These are phyloP conservation scores for Dascyllus trimaculatus DNA, from an alignment of 2,113 vertebrate species.

Conservation along the genomic window DNA sequence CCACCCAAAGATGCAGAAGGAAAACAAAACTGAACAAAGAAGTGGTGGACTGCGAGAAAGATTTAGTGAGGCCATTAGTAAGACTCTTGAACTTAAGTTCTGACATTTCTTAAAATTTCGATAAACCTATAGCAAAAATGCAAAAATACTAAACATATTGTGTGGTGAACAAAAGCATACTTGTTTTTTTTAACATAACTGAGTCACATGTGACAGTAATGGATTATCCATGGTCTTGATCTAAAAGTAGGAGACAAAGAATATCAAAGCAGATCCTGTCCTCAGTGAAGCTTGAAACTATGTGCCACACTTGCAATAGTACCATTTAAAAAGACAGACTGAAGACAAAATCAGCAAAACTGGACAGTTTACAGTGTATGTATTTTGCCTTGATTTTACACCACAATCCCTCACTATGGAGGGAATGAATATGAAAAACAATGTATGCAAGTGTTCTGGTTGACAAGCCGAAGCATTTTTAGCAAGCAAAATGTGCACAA, in stretches of 20 bases:
- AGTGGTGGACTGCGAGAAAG: not conserved
- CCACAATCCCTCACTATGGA: too few species aligned
- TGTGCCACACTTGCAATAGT: not conserved
- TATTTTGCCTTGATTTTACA: too few species aligned
- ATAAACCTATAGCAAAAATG: not conserved
- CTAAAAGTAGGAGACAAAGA: conserved; percentile 37
- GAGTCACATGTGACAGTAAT: not conserved
- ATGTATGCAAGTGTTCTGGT: too few species aligned
- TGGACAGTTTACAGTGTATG: too few species aligned
- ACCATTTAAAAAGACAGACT: too few species aligned
- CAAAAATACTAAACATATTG: not conserved
- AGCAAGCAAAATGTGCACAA: too few species aligned
- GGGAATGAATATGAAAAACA: too few species aligned
- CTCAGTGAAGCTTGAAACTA: not conserved
- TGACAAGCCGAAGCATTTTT: too few species aligned
- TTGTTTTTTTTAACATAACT: not conserved
- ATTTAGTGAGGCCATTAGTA: not conserved
- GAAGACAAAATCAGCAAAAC: not conserved
- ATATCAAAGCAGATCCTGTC: conserved; percentile 9
- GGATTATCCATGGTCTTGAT: not conserved
- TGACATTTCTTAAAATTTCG: not conserved
- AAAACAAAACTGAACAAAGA: not conserved
- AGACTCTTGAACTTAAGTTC: not conserved
- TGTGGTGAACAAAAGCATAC: not conserved
- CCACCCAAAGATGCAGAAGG: too few species aligned